Percentiles rank a stretch among this genome's conserved stretches.
Conservation (phyloP, 2,797 vertebrate species). For the Micrastur ruficollis region DNA sequence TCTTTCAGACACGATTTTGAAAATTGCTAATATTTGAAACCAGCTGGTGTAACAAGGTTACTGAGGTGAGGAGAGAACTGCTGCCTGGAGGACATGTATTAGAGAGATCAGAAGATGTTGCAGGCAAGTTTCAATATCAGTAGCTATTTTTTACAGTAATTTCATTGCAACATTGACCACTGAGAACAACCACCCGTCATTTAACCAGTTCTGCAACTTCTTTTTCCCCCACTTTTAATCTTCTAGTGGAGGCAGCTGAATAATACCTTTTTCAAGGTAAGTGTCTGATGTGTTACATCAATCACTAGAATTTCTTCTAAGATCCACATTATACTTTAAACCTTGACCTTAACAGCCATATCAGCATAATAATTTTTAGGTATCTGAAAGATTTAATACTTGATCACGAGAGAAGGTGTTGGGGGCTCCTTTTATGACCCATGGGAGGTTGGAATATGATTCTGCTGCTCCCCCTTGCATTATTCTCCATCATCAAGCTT, state of each 20-base stretch:
- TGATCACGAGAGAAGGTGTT: conserved; percentile 2
- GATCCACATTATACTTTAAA: conserved; percentile 52
- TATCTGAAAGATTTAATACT: conserved; percentile 53
- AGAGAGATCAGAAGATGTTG: conserved; percentile 52
- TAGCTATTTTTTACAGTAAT: conserved; percentile 65
- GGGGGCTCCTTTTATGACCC: conserved; percentile 38
- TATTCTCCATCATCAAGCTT: neutral
- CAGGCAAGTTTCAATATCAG: conserved; percentile 57
- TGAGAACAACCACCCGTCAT: conserved; percentile 48
- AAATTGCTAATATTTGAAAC: conserved; percentile 61
- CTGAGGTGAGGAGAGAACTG: conserved; percentile 51
- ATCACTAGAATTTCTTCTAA: conserved; percentile 43
- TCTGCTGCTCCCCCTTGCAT: conserved; percentile 6
- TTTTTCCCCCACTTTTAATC: conserved; percentile 49
- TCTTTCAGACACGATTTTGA: conserved; percentile 29
- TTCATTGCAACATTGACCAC: conserved; percentile 55
- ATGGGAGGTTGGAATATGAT: neutral
- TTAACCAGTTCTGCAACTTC: conserved; percentile 43
- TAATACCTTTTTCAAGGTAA: conserved; percentile 50
- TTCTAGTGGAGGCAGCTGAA: conserved; percentile 38
- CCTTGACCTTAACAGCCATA: conserved; percentile 58
- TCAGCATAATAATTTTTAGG: conserved; percentile 49
- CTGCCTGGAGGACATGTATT: conserved; percentile 48
- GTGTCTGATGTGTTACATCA: conserved; percentile 36
- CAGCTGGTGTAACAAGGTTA: conserved; percentile 53